These are phyloP conservation scores for Heteromyza rotundicornis DNA, from an alignment of 2,888 invertebrate genomes.

Conservation along the genomic window DNA sequence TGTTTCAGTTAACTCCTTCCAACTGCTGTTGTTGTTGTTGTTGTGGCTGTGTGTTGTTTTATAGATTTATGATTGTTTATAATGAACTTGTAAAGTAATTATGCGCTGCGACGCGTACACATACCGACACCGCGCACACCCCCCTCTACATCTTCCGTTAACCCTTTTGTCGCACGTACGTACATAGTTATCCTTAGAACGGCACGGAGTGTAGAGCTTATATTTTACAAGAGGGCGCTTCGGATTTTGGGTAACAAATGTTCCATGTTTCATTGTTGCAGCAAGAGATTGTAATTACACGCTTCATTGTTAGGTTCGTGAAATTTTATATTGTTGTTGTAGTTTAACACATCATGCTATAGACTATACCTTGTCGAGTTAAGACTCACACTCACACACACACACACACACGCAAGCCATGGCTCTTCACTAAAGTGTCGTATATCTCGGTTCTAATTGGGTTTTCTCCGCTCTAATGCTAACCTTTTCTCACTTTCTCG, in stretches of 20 bases:
- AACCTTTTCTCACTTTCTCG: constrained; percentile 42
- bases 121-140: constrained; percentile 18
- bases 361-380: too few species aligned
- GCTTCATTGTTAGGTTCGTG: constrained; percentile 57
- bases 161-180: constrained; percentile 7
- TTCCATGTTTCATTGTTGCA: constrained; percentile 25
- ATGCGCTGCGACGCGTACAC: constrained; percentile 50
- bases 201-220: neutral
- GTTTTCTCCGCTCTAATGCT: constrained; percentile 52
- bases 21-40: constrained; percentile 14
- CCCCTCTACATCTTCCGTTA: constrained; percentile 4
- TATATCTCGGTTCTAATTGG: constrained; percentile 56
- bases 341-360: constrained; percentile 17
- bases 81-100: constrained; percentile 64
- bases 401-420: neutral
- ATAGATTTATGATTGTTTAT: constrained; percentile 62
- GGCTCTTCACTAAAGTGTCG: constrained; percentile 52
- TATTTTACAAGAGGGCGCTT: constrained; percentile 13
- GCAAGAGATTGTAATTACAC: constrained; percentile 61
- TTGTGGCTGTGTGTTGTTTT: constrained; percentile 36
- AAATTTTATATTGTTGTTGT: constrained; percentile 22
- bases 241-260: constrained; percentile 36
- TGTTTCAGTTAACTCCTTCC: constrained; percentile 7
- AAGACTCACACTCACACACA: too few species aligned
- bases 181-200: constrained; percentile 20